Evolutionary conservation across 1,140 invertebrate species (phyloP), one percentile per base, ranked within the genome.

Genomic region (Drosophila quadrilineata): DNA sequence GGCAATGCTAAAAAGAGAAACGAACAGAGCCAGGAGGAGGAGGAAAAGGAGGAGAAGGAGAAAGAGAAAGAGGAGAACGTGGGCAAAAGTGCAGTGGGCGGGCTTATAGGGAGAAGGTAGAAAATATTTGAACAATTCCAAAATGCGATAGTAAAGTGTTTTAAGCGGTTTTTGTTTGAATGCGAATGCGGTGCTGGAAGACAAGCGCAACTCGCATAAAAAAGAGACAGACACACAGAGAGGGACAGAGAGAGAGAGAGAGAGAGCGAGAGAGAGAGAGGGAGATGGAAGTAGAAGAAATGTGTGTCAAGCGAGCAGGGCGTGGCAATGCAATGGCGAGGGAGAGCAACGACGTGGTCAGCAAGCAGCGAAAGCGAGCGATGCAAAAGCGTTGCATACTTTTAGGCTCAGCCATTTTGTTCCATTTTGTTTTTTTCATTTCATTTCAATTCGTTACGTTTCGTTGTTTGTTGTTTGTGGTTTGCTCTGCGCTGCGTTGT

Each of bases 71-170:
- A 21, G 22, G 0, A 1, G 6, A 17, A 16, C 0, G 2, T 1
- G 12, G 3, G 49, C 1, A 9, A 10, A 12, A 9, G 31, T 3
- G 6, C n/a, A n/a, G n/a, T n/a, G n/a, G n/a, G n/a, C n/a, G n/a
- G n/a, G n/a, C n/a, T n/a, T n/a, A n/a, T n/a, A n/a, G n/a, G n/a
- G n/a, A n/a, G n/a, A n/a, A 9, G 10, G 26, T 22, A 19, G 71
- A 75, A 85, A 79, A 85, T 86, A 85, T 85, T 85, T 85, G 71
- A 85, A 85, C 82, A 85, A 85, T 85, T 86, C 57, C 80, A 80
- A 85, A 85, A 86, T 85, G 80, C 75, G 80, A 85, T 85, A 86
- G 80, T 86, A 86, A 85, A 85, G 80, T 85, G 80, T 85, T 80
- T 85, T 85, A 85, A 85, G 79, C 79, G 79, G 79, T 85, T 86